Evolutionary conservation across 2,113 vertebrate species (phyloP), one percentile per base, ranked within the genome.

Genomic region (Notechis scutatus): DNA sequence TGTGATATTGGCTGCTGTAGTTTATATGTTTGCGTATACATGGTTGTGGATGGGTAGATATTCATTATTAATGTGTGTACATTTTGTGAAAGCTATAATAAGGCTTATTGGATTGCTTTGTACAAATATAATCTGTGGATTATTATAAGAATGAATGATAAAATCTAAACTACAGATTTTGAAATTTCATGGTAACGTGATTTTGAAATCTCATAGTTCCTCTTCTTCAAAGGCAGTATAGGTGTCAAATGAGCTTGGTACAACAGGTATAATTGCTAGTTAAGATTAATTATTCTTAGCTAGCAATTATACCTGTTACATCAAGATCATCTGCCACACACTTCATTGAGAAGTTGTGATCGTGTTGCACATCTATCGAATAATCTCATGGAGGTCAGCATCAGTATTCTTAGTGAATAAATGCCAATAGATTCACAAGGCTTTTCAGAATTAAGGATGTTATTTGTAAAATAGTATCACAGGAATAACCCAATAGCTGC

Each of bases 401-500:
- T 3, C 56, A 34, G 3, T 90, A 15, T 10, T 69, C 61, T 26
- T 6, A 56, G 9, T 74, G 90, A 87, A 23, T 64, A 69, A 94
- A 87, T 93, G 50, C 64, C 42, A 26, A 21, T 52, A 54, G 23
- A 6, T 47, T 96, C 74, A 55, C 45, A 93, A 90, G 64, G 26
- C 57, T 87, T 92, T 94, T 89, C 87, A 90, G 87, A 12, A 89
- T 92, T 93, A 87, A 92, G 18, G 85, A 89, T 14, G 52, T 95
- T 10, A 57, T 93, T 96, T 95, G 34, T 1, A 0, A 85, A 92
- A 54, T n/a, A 69, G 85, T 0, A 0, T 6, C 64, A 18, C n/a
- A 88, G 92, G 94, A 96, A 92, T 90, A 93, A 96, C 93, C 55
- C 59, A 89, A 93, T 94, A 59, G 55, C 92, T 97, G 92, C 59